Conservation (phyloP, 1,140 invertebrate species). For the Maniola jurtina region DNA sequence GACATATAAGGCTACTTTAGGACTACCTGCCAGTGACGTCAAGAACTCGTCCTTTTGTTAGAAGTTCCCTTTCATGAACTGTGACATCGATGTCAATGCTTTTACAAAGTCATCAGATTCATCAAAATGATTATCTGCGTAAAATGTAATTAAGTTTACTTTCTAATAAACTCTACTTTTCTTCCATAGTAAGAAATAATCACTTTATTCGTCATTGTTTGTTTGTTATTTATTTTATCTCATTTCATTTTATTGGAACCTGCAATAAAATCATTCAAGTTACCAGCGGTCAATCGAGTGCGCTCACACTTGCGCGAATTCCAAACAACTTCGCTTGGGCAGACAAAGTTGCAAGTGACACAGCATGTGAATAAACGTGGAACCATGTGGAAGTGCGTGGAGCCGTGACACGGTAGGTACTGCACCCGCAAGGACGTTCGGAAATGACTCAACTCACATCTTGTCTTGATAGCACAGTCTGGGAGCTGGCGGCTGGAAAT, state of each 20-base stretch:
- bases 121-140: too few relatives aligned
- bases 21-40: too few relatives aligned
- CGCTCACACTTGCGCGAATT: conserved; percentile 4
- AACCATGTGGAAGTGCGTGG: conserved; percentile 15
- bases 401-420: conserved; percentile 22
- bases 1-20: too few relatives aligned
- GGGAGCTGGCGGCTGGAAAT: background rate
- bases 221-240: background rate
- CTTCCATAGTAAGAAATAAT: too few relatives aligned
- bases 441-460: conserved; percentile 44
- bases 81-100: too few relatives aligned
- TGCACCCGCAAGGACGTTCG: conserved; percentile 45
- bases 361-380: conserved; percentile 14
- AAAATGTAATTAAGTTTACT: too few relatives aligned
- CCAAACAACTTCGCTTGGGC: background rate
- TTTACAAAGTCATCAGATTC: too few relatives aligned
- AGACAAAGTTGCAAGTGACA: conserved; percentile 29
- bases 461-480: conserved; percentile 22
- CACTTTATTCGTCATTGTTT: background rate
- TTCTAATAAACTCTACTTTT: too few relatives aligned
- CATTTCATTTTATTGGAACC: background rate
- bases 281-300: background rate
- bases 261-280: background rate
- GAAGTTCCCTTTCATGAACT: too few relatives aligned
- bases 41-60: too few relatives aligned